Conservation (phyloP, 2,797 vertebrate genomes). For the Mionectes olivaceus region DNA sequence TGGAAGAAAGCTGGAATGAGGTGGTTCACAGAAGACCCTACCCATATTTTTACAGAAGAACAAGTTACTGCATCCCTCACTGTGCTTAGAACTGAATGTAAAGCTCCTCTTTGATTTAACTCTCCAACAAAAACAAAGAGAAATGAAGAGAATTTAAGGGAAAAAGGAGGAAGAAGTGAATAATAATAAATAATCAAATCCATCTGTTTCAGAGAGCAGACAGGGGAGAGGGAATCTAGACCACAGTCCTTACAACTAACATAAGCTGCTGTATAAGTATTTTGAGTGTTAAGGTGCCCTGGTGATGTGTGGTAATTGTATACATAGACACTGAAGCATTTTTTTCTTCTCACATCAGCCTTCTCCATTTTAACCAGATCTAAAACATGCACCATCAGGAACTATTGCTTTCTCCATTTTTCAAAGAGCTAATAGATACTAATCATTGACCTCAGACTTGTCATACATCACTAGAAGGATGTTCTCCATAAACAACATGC, state of each 20-base stretch:
- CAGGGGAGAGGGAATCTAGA: conserved; percentile 3
- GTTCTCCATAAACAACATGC: conserved; percentile 71
- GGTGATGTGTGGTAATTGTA: not conserved
- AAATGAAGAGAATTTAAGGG: conserved; percentile 1
- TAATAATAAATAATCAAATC: conserved; percentile 58
- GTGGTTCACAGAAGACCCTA: not conserved
- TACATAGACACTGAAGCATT: not conserved
- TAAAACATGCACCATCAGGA: conserved; percentile 69
- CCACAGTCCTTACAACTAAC: not conserved
- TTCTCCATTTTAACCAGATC: conserved; percentile 39
- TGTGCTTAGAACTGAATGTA: not conserved
- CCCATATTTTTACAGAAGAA: not conserved
- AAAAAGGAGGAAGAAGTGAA: conserved; percentile 19
- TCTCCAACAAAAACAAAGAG: conserved; percentile 42
- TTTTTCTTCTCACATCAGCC: conserved; percentile 9
- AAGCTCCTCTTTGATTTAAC: conserved; percentile 33
- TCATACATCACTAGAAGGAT: conserved; percentile 71
- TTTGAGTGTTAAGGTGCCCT: not conserved
- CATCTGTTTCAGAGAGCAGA: conserved; percentile 33
- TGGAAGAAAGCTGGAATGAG: not conserved
- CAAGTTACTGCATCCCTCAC: not conserved
- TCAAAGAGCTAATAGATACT: conserved; percentile 69
- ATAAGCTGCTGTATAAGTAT: not conserved
- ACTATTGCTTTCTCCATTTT: conserved; percentile 68
- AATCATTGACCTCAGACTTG: conserved; percentile 69